Conservation (phyloP, 2,797 vertebrate species). For the Threskiornis aethiopicus region DNA sequence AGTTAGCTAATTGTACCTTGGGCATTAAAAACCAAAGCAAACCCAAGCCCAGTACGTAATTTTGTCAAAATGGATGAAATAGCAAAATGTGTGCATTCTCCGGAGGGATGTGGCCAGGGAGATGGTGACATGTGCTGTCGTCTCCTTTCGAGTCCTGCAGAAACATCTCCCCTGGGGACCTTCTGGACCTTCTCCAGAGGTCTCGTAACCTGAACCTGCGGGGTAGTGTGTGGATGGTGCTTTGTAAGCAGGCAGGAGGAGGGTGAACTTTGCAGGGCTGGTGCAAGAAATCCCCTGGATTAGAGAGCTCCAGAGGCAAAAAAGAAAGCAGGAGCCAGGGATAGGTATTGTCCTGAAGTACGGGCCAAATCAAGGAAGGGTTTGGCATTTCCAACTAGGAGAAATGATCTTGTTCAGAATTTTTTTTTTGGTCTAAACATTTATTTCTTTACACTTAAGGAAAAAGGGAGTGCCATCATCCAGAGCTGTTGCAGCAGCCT, state of each 20-base stretch:
- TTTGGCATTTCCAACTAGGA: neutral
- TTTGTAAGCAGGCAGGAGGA: neutral
- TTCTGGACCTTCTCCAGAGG: neutral
- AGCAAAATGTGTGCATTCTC: neutral
- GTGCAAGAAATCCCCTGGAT: neutral
- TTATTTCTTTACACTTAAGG: neutral
- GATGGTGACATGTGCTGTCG: fast-evolving
- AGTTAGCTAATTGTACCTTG: conserved; percentile 49
- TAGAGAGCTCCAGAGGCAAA: neutral
- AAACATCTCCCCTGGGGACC: neutral
- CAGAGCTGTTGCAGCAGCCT: neutral
- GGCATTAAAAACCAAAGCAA: neutral
- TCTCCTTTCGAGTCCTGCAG: neutral
- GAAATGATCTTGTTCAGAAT: neutral
- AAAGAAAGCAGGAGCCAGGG: neutral
- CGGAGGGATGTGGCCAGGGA: neutral
- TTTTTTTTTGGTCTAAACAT: neutral
- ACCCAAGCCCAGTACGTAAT: neutral
- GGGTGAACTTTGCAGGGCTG: neutral
- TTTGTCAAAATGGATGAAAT: neutral
- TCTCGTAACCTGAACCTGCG: neutral
- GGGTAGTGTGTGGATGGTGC: neutral
- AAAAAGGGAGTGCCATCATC: neutral
- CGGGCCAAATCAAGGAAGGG: neutral
- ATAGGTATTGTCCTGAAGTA: neutral